Conservation (phyloP, 1,140 invertebrate species). For the Myzus persicae region DNA sequence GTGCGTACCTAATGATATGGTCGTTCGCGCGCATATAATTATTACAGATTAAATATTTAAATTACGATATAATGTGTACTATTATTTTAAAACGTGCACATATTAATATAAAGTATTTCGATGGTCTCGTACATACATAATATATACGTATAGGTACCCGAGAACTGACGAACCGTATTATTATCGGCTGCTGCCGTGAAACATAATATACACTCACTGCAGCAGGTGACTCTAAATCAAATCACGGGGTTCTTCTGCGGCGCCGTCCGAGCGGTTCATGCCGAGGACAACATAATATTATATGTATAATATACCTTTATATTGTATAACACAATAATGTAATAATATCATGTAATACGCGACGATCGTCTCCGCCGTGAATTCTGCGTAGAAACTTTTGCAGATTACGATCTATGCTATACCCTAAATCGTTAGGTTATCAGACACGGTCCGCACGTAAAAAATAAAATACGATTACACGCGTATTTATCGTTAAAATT, state of each 20-base stretch:
- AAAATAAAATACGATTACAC: not conserved
- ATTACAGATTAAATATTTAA: not conserved
- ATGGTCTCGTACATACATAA: not conserved
- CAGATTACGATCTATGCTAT: not conserved
- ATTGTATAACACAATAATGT: no score
- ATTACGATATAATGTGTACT: not conserved
- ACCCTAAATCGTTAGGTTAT: not conserved
- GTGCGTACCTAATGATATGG: not conserved
- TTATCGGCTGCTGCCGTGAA: not conserved
- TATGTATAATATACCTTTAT: no score
- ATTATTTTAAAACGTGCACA: not conserved
- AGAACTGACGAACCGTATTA: constrained; percentile 29
- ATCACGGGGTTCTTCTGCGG: not conserved
- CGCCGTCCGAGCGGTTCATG: not conserved
- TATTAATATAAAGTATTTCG: not conserved
- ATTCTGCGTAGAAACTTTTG: not conserved
- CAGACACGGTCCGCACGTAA: not conserved
- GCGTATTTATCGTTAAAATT: not conserved
- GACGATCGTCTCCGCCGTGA: not conserved
- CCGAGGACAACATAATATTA: not conserved
- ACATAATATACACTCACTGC: not conserved
- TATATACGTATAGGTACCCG: no score
- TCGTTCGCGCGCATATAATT: not conserved
- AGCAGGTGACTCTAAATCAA: not conserved
- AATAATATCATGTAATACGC: not conserved